Evolutionary conservation across 2,888 invertebrate species (phyloP).

Genomic region (Cryptosula pallasiana): DNA sequence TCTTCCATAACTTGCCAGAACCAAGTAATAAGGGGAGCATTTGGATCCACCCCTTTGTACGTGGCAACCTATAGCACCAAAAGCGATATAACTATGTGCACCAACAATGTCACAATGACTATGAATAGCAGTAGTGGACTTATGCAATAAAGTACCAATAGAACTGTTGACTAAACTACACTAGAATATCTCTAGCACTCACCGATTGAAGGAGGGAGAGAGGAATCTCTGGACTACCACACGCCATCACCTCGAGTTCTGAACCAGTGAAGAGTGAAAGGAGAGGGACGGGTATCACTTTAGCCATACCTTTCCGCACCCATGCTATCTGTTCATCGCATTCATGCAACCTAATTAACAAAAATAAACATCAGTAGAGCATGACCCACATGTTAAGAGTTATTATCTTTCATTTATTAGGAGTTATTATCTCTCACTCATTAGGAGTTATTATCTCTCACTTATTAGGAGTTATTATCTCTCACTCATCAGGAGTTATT

Average conservation of each 20-base stretch:
- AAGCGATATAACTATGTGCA: too few species aligned
- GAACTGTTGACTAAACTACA: too few species aligned
- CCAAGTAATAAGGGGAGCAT: constrained; percentile 84
- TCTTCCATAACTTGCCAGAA: constrained; percentile 99
- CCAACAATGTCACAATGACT: neutral
- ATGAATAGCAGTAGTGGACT: neutral
- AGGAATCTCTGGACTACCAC: constrained; percentile 94
- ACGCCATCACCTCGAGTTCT: constrained; percentile 91
- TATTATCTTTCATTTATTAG: too few species aligned
- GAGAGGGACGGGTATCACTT: constrained; percentile 85
- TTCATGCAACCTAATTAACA: constrained; percentile 68
- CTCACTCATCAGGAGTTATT: too few species aligned
- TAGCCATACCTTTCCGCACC: constrained; percentile 87
- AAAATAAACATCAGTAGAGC: too few species aligned
- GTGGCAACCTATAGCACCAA: constrained; percentile 66
- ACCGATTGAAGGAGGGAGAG: constrained; percentile 81
- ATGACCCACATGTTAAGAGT: too few species aligned
- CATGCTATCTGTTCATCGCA: constrained; percentile 85
- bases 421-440: too few species aligned
- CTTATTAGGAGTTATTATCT: too few species aligned
- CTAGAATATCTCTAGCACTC: too few species aligned
- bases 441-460: too few species aligned
- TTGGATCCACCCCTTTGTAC: constrained; percentile 87
- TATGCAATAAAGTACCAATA: too few species aligned
- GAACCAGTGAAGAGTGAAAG: constrained; percentile 84